phyloP scores from a whole-genome alignment of 2,113 vertebrate genomes.

The Lynx canadensis region DNA sequence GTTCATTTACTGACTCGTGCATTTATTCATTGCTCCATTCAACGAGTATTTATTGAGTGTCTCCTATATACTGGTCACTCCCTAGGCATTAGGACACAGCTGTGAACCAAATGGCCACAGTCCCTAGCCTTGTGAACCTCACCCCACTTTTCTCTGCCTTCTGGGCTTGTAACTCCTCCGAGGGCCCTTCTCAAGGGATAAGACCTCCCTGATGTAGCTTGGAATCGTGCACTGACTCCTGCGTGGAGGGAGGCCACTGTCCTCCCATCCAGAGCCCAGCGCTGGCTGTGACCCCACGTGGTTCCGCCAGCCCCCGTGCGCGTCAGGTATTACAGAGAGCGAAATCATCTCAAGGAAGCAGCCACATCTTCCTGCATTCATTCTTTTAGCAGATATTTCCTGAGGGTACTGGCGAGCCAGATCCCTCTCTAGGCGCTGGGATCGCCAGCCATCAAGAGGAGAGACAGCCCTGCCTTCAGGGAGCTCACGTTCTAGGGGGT shows the following conservation, averaged over 20 bases:
- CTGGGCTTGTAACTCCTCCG: no score
- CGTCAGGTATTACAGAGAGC: background rate
- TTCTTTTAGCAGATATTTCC: background rate
- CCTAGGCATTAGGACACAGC: background rate
- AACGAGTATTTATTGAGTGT: background rate
- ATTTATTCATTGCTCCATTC: background rate
- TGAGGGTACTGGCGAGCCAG: rapidly evolving
- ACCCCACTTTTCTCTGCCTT: rapidly evolving
- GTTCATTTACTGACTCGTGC: background rate
- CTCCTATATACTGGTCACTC: background rate
- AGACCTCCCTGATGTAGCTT: background rate
- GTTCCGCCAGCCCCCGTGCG: no score
- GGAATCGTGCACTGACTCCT: background rate
- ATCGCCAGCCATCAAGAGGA: background rate
- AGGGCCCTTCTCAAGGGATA: background rate
- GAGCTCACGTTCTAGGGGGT: no score
- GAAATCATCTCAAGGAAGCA: background rate
- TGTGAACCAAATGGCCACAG: rapidly evolving
- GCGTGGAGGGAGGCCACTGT: rapidly evolving
- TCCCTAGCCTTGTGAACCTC: rapidly evolving
- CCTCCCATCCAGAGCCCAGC: background rate
- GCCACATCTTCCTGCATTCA: rapidly evolving
- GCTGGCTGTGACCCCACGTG: background rate
- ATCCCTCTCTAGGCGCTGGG: background rate
- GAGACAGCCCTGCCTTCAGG: background rate